Evolutionary conservation across 2,113 vertebrate genomes (phyloP).

Genomic region (Tachysurus fulvidraco): DNA sequence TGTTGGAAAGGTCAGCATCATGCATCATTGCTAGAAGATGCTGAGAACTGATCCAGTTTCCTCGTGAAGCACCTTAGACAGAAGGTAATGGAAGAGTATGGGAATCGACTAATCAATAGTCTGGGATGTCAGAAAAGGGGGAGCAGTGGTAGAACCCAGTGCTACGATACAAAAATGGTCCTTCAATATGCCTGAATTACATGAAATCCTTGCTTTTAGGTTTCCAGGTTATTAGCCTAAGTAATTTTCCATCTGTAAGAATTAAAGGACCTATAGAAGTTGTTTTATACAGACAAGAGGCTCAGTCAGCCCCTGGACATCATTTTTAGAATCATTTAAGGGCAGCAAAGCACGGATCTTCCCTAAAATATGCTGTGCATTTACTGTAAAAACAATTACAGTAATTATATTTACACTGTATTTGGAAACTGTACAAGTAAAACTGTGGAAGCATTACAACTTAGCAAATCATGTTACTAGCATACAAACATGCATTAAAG

Average conservation of each 20-base stretch:
- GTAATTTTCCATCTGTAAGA: background rate
- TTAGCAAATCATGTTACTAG: background rate
- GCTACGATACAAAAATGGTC: background rate
- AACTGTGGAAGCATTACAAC: background rate
- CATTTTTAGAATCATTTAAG: background rate
- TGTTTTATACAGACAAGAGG: background rate
- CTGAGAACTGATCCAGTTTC: constrained; percentile 15
- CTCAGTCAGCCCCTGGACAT: background rate
- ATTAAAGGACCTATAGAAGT: background rate
- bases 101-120: background rate
- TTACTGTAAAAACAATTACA: background rate
- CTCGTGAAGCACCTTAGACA: background rate
- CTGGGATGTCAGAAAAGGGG: background rate
- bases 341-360: background rate
- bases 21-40: constrained; percentile 37
- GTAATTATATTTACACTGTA: background rate
- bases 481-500: background rate
- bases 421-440: background rate
- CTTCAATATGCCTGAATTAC: background rate
- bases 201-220: background rate
- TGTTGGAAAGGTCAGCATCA: constrained; percentile 44
- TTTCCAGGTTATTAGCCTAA: background rate
- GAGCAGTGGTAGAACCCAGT: constrained; percentile 8
- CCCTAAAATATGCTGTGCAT: background rate
- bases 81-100: background rate